phyloP scores from a whole-genome alignment of 2,888 invertebrate species.

The Lasioglossum vierecki region DNA sequence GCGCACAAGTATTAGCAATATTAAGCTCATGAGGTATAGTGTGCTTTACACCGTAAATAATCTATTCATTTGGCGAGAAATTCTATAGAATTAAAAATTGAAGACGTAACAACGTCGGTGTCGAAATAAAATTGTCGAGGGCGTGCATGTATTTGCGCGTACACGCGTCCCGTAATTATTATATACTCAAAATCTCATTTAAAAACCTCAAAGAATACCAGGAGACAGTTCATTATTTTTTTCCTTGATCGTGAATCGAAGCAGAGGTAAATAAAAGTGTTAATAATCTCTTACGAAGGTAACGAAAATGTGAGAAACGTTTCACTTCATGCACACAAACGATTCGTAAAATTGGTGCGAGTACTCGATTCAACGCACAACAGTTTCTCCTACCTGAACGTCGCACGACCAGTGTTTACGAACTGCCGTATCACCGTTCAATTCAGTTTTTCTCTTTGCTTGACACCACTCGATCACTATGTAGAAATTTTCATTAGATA shows the following conservation, averaged over 20 bases:
- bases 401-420: neutral
- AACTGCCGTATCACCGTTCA: constrained; percentile 1
- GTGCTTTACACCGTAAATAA: constrained; percentile 60
- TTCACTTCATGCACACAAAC: constrained; percentile 12
- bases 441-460: constrained; percentile 23
- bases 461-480: constrained; percentile 59
- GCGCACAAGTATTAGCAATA: constrained; percentile 67
- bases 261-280: neutral
- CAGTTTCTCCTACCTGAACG: constrained; percentile 17
- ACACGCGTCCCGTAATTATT: neutral
- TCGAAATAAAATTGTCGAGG: neutral
- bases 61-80: constrained; percentile 52
- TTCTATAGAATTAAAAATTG: constrained; percentile 32
- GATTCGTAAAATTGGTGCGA: constrained; percentile 54
- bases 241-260: constrained; percentile 7
- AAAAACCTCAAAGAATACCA: constrained; percentile 2
- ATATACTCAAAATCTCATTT: constrained; percentile 16
- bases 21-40: constrained; percentile 70
- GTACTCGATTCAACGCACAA: constrained; percentile 35
- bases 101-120: constrained; percentile 22
- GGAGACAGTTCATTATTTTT: neutral
- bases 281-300: constrained; percentile 16
- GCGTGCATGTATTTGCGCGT: neutral
- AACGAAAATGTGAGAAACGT: neutral
- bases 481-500: constrained; percentile 44